phyloP scores from a whole-genome alignment of 2,888 invertebrate genomes.

The Conops quadrifasciatus region DNA sequence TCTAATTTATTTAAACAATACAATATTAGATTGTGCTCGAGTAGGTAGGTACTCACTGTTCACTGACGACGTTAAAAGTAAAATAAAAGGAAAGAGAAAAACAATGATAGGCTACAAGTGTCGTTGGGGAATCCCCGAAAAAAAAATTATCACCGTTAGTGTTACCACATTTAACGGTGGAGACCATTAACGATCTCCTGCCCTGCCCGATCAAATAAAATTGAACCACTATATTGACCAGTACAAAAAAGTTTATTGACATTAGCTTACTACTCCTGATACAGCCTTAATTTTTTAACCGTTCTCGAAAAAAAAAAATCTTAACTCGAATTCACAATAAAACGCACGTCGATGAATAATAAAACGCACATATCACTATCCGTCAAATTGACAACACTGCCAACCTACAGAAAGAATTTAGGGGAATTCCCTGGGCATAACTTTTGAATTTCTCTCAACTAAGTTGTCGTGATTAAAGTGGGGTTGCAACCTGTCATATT shows the following conservation, averaged over 20 bases:
- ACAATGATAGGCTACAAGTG: constrained; percentile 15
- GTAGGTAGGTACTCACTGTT: constrained; percentile 27
- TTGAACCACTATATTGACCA: constrained; percentile 19
- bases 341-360: constrained; percentile 25
- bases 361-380: constrained; percentile 28
- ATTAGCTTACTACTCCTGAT: constrained; percentile 19
- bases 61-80: constrained; percentile 17
- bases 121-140: background rate
- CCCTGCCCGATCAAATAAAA: constrained; percentile 6
- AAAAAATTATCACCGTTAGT: background rate
- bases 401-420: background rate
- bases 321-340: constrained; percentile 26
- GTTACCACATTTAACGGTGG: constrained; percentile 1
- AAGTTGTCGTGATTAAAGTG: constrained; percentile 2
- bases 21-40: constrained; percentile 28
- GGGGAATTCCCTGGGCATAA: constrained; percentile 1
- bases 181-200: constrained; percentile 9
- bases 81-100: constrained; percentile 23
- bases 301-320: constrained; percentile 5
- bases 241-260: constrained; percentile 10
- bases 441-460: constrained; percentile 6
- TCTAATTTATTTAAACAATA: constrained; percentile 29
- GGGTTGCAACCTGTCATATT: background rate
- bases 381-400: constrained; percentile 4
- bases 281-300: constrained; percentile 6